Evolutionary conservation across 2,888 invertebrate species (phyloP).

Genomic region (Muscina levida): DNA sequence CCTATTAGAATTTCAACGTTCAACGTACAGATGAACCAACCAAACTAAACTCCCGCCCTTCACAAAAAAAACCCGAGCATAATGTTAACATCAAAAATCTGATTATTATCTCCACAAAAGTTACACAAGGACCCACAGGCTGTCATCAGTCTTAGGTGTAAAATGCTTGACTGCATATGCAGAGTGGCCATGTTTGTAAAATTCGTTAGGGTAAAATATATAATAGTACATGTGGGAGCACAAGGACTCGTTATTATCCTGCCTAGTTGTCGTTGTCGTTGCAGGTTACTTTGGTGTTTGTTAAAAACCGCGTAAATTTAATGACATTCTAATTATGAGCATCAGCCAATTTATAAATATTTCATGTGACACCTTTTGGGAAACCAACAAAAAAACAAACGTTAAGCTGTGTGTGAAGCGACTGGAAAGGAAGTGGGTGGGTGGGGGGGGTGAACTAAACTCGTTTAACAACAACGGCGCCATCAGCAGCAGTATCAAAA

Average conservation of each 20-base stretch:
- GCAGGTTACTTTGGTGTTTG: not conserved
- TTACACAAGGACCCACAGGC: not conserved
- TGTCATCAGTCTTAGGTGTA: constrained; percentile 13
- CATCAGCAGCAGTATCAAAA: constrained; percentile 12
- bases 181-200: too few relatives aligned
- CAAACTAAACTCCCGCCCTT: too few relatives aligned
- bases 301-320: constrained; percentile 62
- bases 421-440: not conserved
- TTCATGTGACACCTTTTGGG: constrained; percentile 62
- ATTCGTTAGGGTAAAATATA: too few relatives aligned
- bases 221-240: not conserved
- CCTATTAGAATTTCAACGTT: too few relatives aligned
- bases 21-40: not conserved
- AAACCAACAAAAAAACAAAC: not conserved
- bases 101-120: not conserved
- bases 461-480: not conserved
- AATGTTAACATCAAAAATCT: constrained; percentile 6
- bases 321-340: constrained; percentile 66
- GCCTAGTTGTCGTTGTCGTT: not conserved
- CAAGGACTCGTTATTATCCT: not conserved
- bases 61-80: too few relatives aligned
- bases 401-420: not conserved
- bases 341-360: constrained; percentile 63
- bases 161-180: too few relatives aligned
- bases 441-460: not conserved